phyloP scores from a whole-genome alignment of 53 echinoderm and acorn worm species.

The Stichopus horrens region DNA sequence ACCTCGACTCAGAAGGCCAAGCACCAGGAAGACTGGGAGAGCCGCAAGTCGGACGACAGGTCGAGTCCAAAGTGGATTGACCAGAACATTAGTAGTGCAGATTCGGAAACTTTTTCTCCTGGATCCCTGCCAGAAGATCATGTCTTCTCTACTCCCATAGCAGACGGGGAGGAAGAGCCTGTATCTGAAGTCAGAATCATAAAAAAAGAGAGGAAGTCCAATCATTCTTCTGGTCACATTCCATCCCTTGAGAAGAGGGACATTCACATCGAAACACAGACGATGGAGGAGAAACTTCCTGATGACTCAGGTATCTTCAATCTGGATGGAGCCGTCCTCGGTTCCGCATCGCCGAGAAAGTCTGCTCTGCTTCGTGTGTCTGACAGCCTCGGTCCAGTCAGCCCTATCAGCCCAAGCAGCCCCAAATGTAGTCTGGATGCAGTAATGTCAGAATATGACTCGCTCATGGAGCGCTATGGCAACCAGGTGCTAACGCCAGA shows the following conservation, averaged over 20 bases:
- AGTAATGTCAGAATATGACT: slow-evolving; percentile 85
- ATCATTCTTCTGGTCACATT: slow-evolving; percentile 19
- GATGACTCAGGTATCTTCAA: slow-evolving; percentile 44
- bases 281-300: slow-evolving; percentile 53
- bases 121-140: slow-evolving; percentile 6
- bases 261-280: slow-evolving; percentile 28
- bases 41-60: slow-evolving; percentile 42
- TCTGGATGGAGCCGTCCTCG: slow-evolving; percentile 63
- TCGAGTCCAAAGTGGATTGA: slow-evolving; percentile 94
- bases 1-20: slow-evolving; percentile 49
- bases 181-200: background rate
- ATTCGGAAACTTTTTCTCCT: slow-evolving; percentile 65
- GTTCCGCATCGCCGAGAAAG: slow-evolving; percentile 62
- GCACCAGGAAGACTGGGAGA: slow-evolving; percentile 60
- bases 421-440: slow-evolving; percentile 75
- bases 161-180: background rate
- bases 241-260: slow-evolving; percentile 39
- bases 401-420: slow-evolving; percentile 45
- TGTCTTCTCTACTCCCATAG: slow-evolving; percentile 23
- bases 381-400: slow-evolving; percentile 22
- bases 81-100: slow-evolving; percentile 80
- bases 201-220: slow-evolving; percentile 19
- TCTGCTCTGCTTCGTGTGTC: slow-evolving; percentile 62
- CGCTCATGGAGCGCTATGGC: slow-evolving; percentile 86
- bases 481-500: slow-evolving; percentile 79